These are phyloP conservation scores for Cyprinodon diabolis DNA, from an alignment of 2,797 vertebrate genomes.

Conservation along the genomic window DNA sequence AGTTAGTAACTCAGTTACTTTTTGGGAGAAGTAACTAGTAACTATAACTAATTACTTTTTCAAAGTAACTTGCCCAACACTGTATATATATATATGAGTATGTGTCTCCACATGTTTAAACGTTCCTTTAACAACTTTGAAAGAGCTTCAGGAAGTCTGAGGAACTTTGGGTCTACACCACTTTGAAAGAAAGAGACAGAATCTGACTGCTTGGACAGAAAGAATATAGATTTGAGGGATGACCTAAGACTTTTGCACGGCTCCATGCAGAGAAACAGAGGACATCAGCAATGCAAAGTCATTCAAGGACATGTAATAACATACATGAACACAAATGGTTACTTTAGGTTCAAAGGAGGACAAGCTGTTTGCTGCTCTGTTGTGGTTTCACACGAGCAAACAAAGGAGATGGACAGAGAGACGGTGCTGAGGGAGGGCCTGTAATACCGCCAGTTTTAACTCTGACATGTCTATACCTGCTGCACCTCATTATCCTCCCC, in stretches of 20 bases:
- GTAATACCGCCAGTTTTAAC: constrained; percentile 31
- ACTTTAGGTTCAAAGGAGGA: constrained; percentile 8
- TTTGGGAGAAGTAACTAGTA: too few species aligned
- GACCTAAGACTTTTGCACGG: background rate
- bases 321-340: background rate
- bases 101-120: too few species aligned
- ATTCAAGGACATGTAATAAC: background rate
- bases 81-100: background rate
- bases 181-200: background rate
- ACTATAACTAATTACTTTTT: too few species aligned
- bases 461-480: constrained; percentile 67
- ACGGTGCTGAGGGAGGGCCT: constrained; percentile 19
- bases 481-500: constrained; percentile 16
- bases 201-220: background rate
- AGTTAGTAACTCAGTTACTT: too few species aligned
- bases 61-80: background rate
- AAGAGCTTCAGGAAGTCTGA: background rate
- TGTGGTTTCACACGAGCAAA: background rate
- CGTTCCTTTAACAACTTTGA: background rate
- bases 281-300: background rate
- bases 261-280: background rate
- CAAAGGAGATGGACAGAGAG: constrained; percentile 8
- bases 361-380: background rate
- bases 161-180: background rate
- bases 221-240: background rate